Evolutionary conservation across 2,113 vertebrate genomes (phyloP), one percentile per base, ranked within the genome.

Genomic region (Paradoxurus hermaphroditus): DNA sequence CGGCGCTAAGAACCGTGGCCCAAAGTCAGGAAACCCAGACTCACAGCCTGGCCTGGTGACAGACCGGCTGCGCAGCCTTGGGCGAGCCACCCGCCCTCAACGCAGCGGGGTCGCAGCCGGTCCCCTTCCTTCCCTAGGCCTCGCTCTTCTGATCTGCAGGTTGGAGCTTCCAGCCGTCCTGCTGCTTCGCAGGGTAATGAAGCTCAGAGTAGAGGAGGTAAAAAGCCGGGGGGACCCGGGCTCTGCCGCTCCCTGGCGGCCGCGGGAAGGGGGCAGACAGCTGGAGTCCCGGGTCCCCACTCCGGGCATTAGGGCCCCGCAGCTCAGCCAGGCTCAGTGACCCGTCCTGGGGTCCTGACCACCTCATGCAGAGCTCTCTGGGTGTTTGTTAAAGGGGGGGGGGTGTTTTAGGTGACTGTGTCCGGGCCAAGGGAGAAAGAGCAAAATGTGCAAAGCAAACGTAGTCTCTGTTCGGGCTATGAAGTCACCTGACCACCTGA

Each of bases 261-360:
- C 86, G 59, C 9, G 11, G 3, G 16, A 25, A 16, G 53, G 8
- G 36, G 82, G 56, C 49, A 31, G 90, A 68, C n/a, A 51, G 68
- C 44, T 0, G 1, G 51, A 51, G 5, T 49, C 49, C 39, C 4
- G 70, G n/a, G 4, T 2, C 62, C 27, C 46, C 18, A 25, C 21
- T 34, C 44, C 4, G 10, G 18, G 13, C 21, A 29, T 46, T 2
- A 62, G 67, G n/a, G n/a, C 25, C 13, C 8, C 16, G 51, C 11
- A 4, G 7, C 59, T 93, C n/a, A 4, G 0, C 0, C 9, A 41
- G 72, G 41, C 90, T 68, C 3, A 0, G 75, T 2, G 41, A 46
- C 44, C 49, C 0, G 19, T n/a, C n/a, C 93, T 1, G 0, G 67
- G 15, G 12, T 2, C 29, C 78, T 4, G 11, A 41, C 16, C 10